Evolutionary conservation across 2,888 invertebrate species (phyloP).

Genomic region (Stenurella melanura): DNA sequence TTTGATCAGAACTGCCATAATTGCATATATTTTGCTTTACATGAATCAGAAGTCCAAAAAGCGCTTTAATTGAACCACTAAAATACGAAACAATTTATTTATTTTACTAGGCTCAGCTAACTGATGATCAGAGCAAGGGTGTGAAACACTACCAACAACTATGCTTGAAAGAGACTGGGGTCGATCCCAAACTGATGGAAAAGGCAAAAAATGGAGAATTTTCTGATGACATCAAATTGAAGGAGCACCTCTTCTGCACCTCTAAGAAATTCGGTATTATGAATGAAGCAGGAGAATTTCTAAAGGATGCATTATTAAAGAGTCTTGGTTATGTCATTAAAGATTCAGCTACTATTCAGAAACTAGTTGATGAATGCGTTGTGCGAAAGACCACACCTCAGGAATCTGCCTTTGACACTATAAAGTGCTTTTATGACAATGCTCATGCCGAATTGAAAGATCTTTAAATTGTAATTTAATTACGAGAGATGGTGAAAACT

Average conservation of each 20-base stretch:
- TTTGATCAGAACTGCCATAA: too few relatives aligned
- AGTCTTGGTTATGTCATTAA: conserved; percentile 51
- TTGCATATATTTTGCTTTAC: too few relatives aligned
- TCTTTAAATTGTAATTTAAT: conserved; percentile 43
- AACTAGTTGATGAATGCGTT: conserved; percentile 59
- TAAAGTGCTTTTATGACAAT: conserved; percentile 62
- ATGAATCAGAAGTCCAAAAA: too few relatives aligned
- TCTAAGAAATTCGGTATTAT: conserved; percentile 61
- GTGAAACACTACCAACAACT: conserved; percentile 54
- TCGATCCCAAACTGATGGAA: conserved; percentile 57
- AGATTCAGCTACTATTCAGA: conserved; percentile 51
- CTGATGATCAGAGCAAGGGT: conserved; percentile 63
- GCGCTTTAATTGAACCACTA: too few relatives aligned
- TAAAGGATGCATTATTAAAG: conserved; percentile 56
- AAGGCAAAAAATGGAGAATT: conserved; percentile 58
- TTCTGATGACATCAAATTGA: conserved; percentile 60
- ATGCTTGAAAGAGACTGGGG: conserved; percentile 56
- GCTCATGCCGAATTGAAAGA: conserved; percentile 47
- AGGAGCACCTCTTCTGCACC: conserved; percentile 58
- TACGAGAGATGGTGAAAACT: too few relatives aligned
- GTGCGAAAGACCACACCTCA: conserved; percentile 53
- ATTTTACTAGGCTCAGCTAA: conserved; percentile 59
- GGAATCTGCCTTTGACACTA: conserved; percentile 59
- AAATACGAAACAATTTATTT: conserved; percentile 40
- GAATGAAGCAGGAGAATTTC: conserved; percentile 60